These are phyloP conservation scores for Todus mexicanus DNA, from an alignment of 2,797 vertebrate genomes.

Conservation along the genomic window DNA sequence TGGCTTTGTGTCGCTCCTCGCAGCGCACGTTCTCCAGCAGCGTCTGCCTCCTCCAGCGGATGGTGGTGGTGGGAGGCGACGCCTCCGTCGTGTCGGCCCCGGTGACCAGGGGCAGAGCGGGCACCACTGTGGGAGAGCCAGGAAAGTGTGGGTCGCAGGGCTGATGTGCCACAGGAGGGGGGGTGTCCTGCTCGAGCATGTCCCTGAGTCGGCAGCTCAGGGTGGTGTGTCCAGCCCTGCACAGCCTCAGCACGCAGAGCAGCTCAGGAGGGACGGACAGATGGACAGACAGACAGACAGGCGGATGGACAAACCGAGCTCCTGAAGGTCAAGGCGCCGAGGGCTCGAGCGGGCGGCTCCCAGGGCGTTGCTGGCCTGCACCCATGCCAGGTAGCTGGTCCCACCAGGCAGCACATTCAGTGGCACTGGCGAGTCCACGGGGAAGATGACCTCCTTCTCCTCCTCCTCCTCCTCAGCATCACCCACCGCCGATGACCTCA, in stretches of 20 bases:
- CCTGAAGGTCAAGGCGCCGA: conserved; percentile 60
- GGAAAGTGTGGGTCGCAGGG: accelerated
- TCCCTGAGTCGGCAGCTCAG: accelerated
- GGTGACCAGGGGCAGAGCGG: conserved; percentile 72
- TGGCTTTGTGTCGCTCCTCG: conserved; percentile 69
- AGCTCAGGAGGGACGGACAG: accelerated
- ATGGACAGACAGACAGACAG: accelerated
- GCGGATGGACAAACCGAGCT: conserved; percentile 71
- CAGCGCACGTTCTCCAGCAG: conserved; percentile 45
- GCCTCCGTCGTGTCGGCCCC: conserved; percentile 64
- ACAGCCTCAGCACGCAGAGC: accelerated
- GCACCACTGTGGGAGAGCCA: conserved; percentile 76
- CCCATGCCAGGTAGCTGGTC: conserved; percentile 54
- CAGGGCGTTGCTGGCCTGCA: conserved; percentile 79
- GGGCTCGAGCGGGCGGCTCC: conserved; percentile 72
- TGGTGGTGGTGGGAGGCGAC: conserved; percentile 47
- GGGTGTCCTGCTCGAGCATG: accelerated
- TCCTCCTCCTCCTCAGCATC: neutral
- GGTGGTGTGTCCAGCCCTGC: accelerated
- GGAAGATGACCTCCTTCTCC: neutral
- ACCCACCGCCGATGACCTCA: neutral
- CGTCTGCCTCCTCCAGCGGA: conserved; percentile 77
- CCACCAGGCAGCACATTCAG: neutral
- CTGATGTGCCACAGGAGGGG: accelerated
- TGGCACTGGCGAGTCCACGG: conserved; percentile 20